Base-by-base conservation (phyloP, 2,888 invertebrate genomes). In the Idaea biselata region DNA sequence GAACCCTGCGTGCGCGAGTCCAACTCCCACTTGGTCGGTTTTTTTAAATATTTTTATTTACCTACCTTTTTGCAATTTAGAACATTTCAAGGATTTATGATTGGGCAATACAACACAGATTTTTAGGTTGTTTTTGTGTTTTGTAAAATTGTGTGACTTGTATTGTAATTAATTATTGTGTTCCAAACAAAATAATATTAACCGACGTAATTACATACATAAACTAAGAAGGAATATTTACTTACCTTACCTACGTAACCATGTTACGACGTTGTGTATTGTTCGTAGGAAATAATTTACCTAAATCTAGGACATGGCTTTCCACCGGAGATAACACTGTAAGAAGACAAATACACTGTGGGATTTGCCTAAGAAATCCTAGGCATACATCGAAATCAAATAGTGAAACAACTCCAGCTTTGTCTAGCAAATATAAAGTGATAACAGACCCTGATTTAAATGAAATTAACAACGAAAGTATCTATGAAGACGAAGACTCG, bases 381-480 rank as follows among this genome's bases (percentile, higher is more conserved):
- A 83, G 90, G 70, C 78, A 84, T 69, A 86, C 79, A 74, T 74
- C 84, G 58, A 89, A 88, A 71, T 64, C 83, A 81, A 84, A 86
- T 72, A 83, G 66, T 63, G 71, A 76, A 62, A 77, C 92, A 57
- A 84, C 93, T 16, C 89, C 92, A 57, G 93, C 90, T 53, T 86
- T 95, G 68, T 82, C 92, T 62, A 85, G 86, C 72, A 96, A 95
- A 87, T 96, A 95, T 79, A 94, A 95, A 87, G 83, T 95, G 68
- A 96, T 96, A 82, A 93, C 93, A 18, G 96, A 97, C 74, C 93
- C 94, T 70, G 96, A 96, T 80, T 89, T 96, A 0, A 87, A 93
- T 16, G 85, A 95, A 67, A 95, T 97, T 73, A 94, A 96, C 69
- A 94, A 96, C 69, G 96, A 97, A 80, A 94, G 96, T 18, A 94